Conservation (phyloP, 2,797 vertebrate genomes). For the Rallus crepitans region DNA sequence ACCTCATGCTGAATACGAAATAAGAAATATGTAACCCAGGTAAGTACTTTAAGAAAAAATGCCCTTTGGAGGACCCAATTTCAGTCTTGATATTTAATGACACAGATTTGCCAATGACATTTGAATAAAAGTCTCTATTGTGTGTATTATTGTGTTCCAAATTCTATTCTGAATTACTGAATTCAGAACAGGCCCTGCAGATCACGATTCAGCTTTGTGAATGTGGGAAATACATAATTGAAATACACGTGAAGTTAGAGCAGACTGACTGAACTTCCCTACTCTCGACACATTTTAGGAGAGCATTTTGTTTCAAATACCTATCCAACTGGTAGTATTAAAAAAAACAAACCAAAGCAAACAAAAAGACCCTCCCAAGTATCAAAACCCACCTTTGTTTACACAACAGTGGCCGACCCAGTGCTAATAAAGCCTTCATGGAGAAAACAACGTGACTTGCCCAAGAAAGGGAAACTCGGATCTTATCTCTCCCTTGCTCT, state of each 20-base stretch:
- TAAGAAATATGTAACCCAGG: conserved; percentile 66
- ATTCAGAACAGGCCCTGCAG: conserved; percentile 35
- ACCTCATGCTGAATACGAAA: conserved; percentile 66
- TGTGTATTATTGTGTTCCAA: conserved; percentile 52
- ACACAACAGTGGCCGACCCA: neutral
- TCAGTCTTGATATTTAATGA: conserved; percentile 27
- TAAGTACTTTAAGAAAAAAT: conserved; percentile 67
- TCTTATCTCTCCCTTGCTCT: neutral
- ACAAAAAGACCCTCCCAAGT: neutral
- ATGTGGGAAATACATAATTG: neutral
- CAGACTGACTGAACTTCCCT: neutral
- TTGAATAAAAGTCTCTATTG: conserved; percentile 50
- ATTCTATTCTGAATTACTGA: conserved; percentile 10
- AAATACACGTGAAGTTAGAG: neutral
- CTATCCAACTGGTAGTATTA: neutral
- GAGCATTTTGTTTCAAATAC: conserved; percentile 1
- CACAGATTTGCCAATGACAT: conserved; percentile 31
- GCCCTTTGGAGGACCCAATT: conserved; percentile 47
- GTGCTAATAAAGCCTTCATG: conserved; percentile 41
- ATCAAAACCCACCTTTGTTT: neutral
- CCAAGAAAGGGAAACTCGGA: neutral
- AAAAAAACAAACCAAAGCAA: neutral
- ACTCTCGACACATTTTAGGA: neutral
- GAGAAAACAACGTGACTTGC: conserved; percentile 4
- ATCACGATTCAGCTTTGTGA: conserved; percentile 1